Percentiles rank a stretch among this genome's conserved stretches.
These are phyloP conservation scores for Chionodraco myersi DNA, from an alignment of 2,113 vertebrate species.

Conservation along the genomic window DNA sequence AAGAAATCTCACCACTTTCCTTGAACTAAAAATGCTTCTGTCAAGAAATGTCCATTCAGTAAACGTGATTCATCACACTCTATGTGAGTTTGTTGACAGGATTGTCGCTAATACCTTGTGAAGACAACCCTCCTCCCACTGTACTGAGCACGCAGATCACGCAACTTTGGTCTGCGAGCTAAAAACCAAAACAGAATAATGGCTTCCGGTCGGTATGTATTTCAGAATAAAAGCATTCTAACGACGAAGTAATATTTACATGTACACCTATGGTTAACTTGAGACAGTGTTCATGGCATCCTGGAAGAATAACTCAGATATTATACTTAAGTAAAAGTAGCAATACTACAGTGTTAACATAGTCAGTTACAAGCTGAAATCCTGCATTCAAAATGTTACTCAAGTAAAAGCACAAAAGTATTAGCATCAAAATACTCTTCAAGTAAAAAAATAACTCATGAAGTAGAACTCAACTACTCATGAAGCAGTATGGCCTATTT, in stretches of 20 bases:
- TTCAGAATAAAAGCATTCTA: constrained; percentile 54
- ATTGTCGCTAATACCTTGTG: constrained; percentile 61
- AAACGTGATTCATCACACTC: constrained; percentile 40
- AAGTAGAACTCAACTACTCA: too few relatives aligned
- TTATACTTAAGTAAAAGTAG: too few relatives aligned
- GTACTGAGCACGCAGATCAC: constrained; percentile 12
- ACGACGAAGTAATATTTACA: background rate
- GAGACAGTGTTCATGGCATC: too few relatives aligned
- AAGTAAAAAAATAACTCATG: too few relatives aligned
- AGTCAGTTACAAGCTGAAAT: too few relatives aligned
- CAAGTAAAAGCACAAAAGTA: too few relatives aligned
- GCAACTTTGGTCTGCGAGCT: constrained; percentile 41
- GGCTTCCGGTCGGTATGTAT: constrained; percentile 36
- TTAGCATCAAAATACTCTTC: too few relatives aligned
- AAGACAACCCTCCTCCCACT: constrained; percentile 59
- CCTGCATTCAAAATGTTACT: too few relatives aligned
- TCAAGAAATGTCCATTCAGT: constrained; percentile 67
- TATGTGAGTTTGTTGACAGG: constrained; percentile 71
- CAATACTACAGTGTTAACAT: too few relatives aligned
- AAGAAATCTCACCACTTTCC: constrained; percentile 45
- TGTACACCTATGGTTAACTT: too few relatives aligned
- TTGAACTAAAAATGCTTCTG: constrained; percentile 22
- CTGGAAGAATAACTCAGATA: too few relatives aligned
- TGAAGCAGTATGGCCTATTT: too few relatives aligned
- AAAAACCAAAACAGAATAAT: background rate